Conservation (phyloP, 2,113 vertebrate genomes). For the Solea senegalensis region DNA sequence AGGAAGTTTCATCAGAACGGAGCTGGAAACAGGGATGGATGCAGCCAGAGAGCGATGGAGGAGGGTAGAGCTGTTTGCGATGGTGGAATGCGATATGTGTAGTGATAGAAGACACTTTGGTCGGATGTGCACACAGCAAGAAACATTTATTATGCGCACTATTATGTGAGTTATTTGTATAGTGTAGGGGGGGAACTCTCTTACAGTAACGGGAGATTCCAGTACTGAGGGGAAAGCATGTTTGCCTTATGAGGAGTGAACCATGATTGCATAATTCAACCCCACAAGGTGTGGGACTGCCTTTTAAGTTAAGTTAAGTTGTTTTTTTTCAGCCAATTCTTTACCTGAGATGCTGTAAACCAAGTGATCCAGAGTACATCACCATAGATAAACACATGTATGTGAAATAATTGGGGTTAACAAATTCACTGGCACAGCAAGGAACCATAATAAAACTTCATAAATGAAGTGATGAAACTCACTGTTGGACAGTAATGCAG, state of each 20-base stretch:
- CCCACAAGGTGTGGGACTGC: not conserved
- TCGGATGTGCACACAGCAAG: slow-evolving; percentile 25
- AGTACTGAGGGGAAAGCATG: slow-evolving; percentile 43
- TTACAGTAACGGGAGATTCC: slow-evolving; percentile 68
- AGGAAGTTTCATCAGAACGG: slow-evolving; percentile 79
- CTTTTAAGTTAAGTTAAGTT: not conserved
- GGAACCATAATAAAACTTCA: no score
- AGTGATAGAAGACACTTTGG: slow-evolving; percentile 29
- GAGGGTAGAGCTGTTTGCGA: slow-evolving; percentile 24
- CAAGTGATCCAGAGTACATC: not conserved
- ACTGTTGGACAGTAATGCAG: no score
- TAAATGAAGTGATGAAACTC: no score
- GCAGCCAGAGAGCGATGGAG: slow-evolving; percentile 26
- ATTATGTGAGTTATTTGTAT: slow-evolving; percentile 20
- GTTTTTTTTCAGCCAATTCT: not conserved
- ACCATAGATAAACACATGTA: no score
- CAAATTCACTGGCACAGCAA: no score
- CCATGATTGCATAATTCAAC: slow-evolving; percentile 43
- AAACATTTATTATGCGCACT: slow-evolving; percentile 26
- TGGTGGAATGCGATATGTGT: slow-evolving; percentile 65
- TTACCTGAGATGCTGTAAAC: not conserved
- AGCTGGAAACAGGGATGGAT: slow-evolving; percentile 60
- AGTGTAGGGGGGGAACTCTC: slow-evolving; percentile 31
- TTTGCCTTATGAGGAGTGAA: slow-evolving; percentile 73
- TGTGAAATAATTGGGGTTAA: no score